A percentile compares a stretch with the other conserved stretches of the same genome.
Conservation (phyloP, 2,113 vertebrate genomes). For the Neopipo cinnamomea region DNA sequence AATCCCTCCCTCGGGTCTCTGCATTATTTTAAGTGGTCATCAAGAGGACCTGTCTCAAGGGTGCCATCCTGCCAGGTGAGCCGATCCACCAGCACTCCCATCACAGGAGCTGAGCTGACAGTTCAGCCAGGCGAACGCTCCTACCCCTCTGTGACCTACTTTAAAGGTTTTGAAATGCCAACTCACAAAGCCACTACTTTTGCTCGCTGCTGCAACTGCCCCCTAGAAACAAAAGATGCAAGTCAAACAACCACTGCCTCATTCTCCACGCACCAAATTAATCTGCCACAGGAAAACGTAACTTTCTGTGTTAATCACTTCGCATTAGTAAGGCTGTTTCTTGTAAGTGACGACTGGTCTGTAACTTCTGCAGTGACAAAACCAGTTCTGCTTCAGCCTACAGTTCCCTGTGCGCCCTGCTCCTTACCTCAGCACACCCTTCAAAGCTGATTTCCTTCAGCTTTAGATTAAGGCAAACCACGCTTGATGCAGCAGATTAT, state of each 20-base stretch:
- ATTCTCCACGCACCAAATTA: background rate
- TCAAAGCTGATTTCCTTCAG: slow-evolving; percentile 59
- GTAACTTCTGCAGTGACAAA: background rate
- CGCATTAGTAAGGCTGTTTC: background rate
- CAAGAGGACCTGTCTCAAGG: background rate
- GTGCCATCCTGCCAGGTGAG: background rate
- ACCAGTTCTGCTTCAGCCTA: background rate
- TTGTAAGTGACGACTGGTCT: background rate
- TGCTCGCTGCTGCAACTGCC: background rate
- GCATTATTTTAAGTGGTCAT: background rate
- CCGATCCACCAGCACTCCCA: background rate
- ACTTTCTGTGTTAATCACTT: background rate
- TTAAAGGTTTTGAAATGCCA: background rate
- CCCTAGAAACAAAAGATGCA: background rate
- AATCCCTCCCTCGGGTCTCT: background rate
- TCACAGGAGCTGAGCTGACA: background rate
- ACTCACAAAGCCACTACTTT: background rate
- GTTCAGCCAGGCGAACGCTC: background rate
- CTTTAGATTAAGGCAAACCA: slow-evolving; percentile 59
- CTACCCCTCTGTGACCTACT: background rate
- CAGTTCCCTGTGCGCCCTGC: background rate
- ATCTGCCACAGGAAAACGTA: background rate
- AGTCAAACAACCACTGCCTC: background rate
- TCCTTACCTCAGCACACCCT: slow-evolving; percentile 40
- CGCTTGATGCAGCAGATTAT: slow-evolving; percentile 29